These are phyloP conservation scores for Phymorhynchus buccinoides DNA, from an alignment of 1,140 invertebrate genomes.

Conservation along the genomic window DNA sequence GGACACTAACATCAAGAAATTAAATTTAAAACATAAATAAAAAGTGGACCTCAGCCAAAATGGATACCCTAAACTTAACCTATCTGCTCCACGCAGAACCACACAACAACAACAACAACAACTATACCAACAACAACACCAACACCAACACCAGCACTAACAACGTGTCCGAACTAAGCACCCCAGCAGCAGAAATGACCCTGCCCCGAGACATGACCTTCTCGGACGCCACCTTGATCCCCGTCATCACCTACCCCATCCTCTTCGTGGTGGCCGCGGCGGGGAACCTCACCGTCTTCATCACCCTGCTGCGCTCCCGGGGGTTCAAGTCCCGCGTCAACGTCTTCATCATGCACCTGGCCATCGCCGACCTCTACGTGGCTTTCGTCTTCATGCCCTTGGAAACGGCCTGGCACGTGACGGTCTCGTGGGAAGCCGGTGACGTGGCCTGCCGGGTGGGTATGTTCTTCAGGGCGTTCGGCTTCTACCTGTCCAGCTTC, in stretches of 20 bases:
- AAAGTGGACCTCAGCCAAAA: background rate
- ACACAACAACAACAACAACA: background rate
- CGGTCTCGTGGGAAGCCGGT: conserved; percentile 84
- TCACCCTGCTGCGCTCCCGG: conserved; percentile 81
- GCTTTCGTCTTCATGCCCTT: conserved; percentile 85
- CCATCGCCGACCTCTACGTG: conserved; percentile 85
- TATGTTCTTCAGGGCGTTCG: conserved; percentile 84
- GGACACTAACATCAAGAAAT: background rate
- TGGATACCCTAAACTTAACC: too few species aligned
- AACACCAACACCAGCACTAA: background rate
- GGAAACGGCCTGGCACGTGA: conserved; percentile 86
- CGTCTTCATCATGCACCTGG: conserved; percentile 84
- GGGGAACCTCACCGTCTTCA: conserved; percentile 86
- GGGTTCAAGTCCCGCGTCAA: conserved; percentile 83
- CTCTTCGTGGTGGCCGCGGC: conserved; percentile 89
- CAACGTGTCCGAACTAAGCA: background rate
- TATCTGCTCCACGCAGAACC: background rate
- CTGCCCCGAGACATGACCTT: conserved; percentile 80
- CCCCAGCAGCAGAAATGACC: too few species aligned
- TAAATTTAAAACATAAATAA: background rate
- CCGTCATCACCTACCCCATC: conserved; percentile 83
- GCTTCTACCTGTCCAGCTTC: conserved; percentile 87
- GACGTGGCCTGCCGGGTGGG: conserved; percentile 84
- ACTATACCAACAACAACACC: background rate
- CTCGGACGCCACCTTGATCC: conserved; percentile 85